phyloP scores from a whole-genome alignment of 2,113 vertebrate genomes.

The Amphiprion ocellaris region DNA sequence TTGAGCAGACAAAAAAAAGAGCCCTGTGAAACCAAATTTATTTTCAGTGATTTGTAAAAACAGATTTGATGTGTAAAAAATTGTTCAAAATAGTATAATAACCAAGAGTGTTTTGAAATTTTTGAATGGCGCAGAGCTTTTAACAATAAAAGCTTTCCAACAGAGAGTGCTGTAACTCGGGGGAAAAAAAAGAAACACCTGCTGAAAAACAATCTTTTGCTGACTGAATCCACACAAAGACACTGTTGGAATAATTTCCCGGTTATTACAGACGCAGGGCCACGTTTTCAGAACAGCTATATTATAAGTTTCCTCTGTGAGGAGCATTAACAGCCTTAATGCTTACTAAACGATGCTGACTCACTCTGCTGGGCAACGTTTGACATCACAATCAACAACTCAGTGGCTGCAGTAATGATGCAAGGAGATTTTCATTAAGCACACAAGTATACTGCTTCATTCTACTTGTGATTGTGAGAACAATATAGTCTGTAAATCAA shows the following conservation, averaged over 20 bases:
- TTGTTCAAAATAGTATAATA: too few relatives aligned
- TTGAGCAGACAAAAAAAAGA: too few relatives aligned
- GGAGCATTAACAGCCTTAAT: neutral
- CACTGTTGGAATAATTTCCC: neutral
- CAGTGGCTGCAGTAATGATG: neutral
- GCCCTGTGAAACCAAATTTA: too few relatives aligned
- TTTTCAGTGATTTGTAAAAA: too few relatives aligned
- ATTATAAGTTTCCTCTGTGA: neutral
- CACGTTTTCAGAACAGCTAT: neutral
- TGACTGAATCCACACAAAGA: constrained; percentile 1
- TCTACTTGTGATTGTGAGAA: neutral
- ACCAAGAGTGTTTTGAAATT: too few relatives aligned
- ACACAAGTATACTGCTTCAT: constrained; percentile 2
- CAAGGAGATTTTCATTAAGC: neutral
- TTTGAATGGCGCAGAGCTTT: neutral
- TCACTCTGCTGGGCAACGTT: constrained; percentile 20
- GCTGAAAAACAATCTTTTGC: neutral
- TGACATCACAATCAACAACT: constrained; percentile 22
- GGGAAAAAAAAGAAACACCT: neutral
- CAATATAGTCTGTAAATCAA: neutral
- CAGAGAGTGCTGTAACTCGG: neutral
- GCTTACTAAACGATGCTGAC: constrained; percentile 17
- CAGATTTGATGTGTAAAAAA: too few relatives aligned
- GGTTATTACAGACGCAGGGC: neutral
- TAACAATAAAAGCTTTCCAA: too few relatives aligned